Base-by-base conservation (phyloP, 1,140 invertebrate species). In the Mactra quadrangularis region DNA sequence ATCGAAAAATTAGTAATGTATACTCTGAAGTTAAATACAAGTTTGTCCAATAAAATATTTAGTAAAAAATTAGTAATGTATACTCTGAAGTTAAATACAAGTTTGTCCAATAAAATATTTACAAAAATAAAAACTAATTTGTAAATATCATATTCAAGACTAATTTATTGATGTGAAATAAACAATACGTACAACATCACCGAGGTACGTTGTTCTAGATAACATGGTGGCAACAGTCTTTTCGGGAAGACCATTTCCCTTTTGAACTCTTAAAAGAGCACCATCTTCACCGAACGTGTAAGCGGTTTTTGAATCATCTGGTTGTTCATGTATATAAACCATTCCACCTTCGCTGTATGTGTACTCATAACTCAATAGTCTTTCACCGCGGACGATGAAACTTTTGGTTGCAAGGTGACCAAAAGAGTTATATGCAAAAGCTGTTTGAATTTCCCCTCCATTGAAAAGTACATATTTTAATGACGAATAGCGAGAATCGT, bases 331-430 rank as follows among this genome's bases (percentile, higher is more conserved):
- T n/a, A 68, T 38, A 4, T n/a, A 45, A 2, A 68, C 4, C 41
- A 47, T 68, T 47, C 64, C 64, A 1, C 64, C 64, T 22, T 68
- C n/a, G 22, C 38, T 68, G 35, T 68, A 68, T 17, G 13, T 47
- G 29, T 68, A 68, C 11, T 31, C 45, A 22, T 2, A 45, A 3
- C 25, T 31, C 13, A 4, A 3, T 31, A 70, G 1, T 31, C 27
- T 1, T 52, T 52, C 50, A n/a, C n/a, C 27, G 17, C n/a, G n/a
- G 1, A 2, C 2, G 0, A 70, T 52, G 11, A 52, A 70, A 1
- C 27, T 27, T 52, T 22, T 29, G 17, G 66, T 11, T 3, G n/a
- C 13, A 11, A 68, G 3, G 31, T 68, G 64, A 9, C 64, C 41
- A 3, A 68, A 3, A 25, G 33, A 9, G 22, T 68, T 68, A 31